These are phyloP conservation scores for Sialis fuliginosa DNA, from an alignment of 2,888 invertebrate species.

Conservation along the genomic window DNA sequence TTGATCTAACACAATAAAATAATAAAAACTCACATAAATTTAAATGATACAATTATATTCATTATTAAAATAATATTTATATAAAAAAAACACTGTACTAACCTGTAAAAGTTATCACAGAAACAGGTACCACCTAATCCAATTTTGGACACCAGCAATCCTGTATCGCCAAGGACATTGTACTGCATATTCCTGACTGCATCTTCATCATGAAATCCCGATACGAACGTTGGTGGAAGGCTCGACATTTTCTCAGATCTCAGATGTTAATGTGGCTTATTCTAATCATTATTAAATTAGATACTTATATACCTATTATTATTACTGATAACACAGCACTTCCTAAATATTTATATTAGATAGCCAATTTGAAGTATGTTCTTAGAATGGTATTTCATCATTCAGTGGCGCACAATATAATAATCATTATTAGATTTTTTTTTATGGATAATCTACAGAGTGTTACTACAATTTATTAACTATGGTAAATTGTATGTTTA, in stretches of 20 bases:
- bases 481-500: too few relatives aligned
- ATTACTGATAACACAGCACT: too few relatives aligned
- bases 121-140: slow-evolving; percentile 62
- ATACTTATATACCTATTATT: too few relatives aligned
- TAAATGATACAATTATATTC: not conserved
- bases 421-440: too few relatives aligned
- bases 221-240: slow-evolving; percentile 40
- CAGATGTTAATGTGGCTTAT: too few relatives aligned
- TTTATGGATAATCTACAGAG: too few relatives aligned
- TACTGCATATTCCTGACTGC: slow-evolving; percentile 52
- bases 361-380: too few relatives aligned
- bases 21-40: not conserved
- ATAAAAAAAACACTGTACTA: slow-evolving; percentile 13
- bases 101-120: slow-evolving; percentile 19
- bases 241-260: slow-evolving; percentile 7
- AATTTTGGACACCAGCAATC: slow-evolving; percentile 48
- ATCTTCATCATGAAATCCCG: slow-evolving; percentile 42
- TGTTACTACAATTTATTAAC: too few relatives aligned
- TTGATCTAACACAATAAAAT: not conserved
- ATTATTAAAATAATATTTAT: slow-evolving; percentile 45
- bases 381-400: too few relatives aligned
- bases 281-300: too few relatives aligned
- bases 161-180: slow-evolving; percentile 53
- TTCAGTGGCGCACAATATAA: too few relatives aligned
- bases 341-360: too few relatives aligned